Base-by-base conservation (phyloP, 2,113 vertebrate species). In the Bombycilla garrulus region DNA sequence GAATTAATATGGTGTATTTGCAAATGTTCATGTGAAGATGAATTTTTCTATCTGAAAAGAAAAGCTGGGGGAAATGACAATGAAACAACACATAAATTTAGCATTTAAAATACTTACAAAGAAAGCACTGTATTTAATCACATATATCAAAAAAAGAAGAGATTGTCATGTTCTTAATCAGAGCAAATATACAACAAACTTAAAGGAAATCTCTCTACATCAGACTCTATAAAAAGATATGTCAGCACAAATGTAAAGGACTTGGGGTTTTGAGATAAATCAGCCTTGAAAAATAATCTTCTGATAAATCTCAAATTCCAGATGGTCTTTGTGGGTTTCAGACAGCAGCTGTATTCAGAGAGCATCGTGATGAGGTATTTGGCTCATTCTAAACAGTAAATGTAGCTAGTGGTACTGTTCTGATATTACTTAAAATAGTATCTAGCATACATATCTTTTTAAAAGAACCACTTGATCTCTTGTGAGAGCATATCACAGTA, bases 31-130 rank as follows among this genome's bases (percentile, higher is more conserved):
- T 8, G 47, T 22, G 61, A 72, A 80, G 26, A 91, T 60, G 5
- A 93, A 44, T 84, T 88, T 31, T 61, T 81, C 56, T 77, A 77
- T 79, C 72, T 65, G 48, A 94, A 92, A 40, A 93, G 36, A 92
- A 93, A 93, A 48, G 7, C 71, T 94, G 77, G 47, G 54, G 93
- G 66, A 93, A 73, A 81, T 50, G 6, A 90, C 90, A 97, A 54
- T 29, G 44, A 91, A 92, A 71, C 18, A 72, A 64, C 53, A 71
- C 84, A 53, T 70, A 92, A 81, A 60, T 61, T 70, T 66, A 81
- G 44, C 79, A n/a, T 77, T 92, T 86, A 66, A 84, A 85, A 88
- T 60, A 87, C 61, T 91, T 84, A 44, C 6, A 81, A n/a, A 89
- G 24, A 47, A 47, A 80, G 53, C 42, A 73, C 25, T 35, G 40